A percentile compares a stretch with the other conserved stretches of the same genome.
phyloP scores from a whole-genome alignment of 2,888 invertebrate species.

The Acrobasis repandana region DNA sequence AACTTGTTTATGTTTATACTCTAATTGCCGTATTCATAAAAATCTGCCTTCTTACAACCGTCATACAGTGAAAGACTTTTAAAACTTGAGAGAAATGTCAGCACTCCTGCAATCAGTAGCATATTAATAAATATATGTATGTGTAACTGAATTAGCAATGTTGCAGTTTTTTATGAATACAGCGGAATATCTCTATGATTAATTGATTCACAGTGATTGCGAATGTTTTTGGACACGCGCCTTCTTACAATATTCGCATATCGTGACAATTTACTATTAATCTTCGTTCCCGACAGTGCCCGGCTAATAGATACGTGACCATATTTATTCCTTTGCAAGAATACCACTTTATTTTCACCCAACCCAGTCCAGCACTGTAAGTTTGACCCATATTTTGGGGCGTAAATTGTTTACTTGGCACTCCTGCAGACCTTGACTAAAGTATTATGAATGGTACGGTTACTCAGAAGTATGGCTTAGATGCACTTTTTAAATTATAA shows the following conservation, averaged over 20 bases:
- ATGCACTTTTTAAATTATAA: too few species aligned
- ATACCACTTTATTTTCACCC: conserved; percentile 33
- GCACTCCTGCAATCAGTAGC: too few species aligned
- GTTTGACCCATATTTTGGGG: conserved; percentile 20
- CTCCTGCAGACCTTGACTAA: not conserved
- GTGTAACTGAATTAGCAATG: too few species aligned
- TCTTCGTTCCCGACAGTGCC: conserved; percentile 34
- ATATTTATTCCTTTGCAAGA: conserved; percentile 31
- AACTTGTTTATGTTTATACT: too few species aligned
- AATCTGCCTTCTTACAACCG: too few species aligned
- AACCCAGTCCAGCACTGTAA: conserved; percentile 25
- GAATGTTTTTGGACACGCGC: conserved; percentile 17
- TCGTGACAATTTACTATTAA: conserved; percentile 46
- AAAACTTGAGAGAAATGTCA: too few species aligned
- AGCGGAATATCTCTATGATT: not conserved
- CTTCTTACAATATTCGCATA: conserved; percentile 29
- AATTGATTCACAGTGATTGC: not conserved
- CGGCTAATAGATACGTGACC: conserved; percentile 36
- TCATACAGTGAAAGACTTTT: too few species aligned
- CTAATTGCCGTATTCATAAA: too few species aligned
- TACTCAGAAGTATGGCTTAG: too few species aligned
- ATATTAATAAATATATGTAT: too few species aligned
- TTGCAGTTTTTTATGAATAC: too few species aligned
- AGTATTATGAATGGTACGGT: too few species aligned
- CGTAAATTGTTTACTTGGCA: conserved; percentile 12